These are phyloP conservation scores for Troides oblongomaculatus DNA, from an alignment of 2,888 invertebrate species.

Conservation along the genomic window DNA sequence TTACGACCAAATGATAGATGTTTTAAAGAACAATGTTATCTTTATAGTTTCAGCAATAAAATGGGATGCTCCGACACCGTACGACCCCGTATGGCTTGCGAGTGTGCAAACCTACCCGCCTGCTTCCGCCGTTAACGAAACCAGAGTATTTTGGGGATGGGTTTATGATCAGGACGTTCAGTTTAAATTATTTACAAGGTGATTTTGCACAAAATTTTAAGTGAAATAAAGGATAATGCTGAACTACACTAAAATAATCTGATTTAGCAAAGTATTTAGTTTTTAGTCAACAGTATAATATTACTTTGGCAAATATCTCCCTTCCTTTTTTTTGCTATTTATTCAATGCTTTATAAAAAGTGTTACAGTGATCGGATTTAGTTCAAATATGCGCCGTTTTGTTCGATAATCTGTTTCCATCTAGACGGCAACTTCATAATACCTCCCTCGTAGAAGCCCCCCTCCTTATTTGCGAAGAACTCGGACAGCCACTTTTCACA, in stretches of 20 bases:
- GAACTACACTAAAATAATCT: not conserved
- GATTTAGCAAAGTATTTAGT: not conserved
- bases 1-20: not conserved
- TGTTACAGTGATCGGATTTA: too few species aligned
- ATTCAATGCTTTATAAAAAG: too few species aligned
- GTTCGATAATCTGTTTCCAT: too few species aligned
- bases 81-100: constrained; percentile 76
- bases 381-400: too few species aligned
- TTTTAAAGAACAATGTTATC: not conserved
- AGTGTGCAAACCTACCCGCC: constrained; percentile 63
- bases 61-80: constrained; percentile 69
- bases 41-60: constrained; percentile 50
- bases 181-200: constrained; percentile 73
- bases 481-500: too few species aligned
- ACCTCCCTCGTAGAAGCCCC: too few species aligned
- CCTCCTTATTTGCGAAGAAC: too few species aligned
- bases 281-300: not conserved
- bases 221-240: not conserved
- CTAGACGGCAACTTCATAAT: too few species aligned
- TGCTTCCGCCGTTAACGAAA: constrained; percentile 56
- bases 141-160: constrained; percentile 62
- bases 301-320: too few species aligned
- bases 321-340: too few species aligned
- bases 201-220: not conserved
- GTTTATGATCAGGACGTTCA: constrained; percentile 69